phyloP scores from a whole-genome alignment of 2,113 vertebrate species.

The Paramormyrops kingsleyae region DNA sequence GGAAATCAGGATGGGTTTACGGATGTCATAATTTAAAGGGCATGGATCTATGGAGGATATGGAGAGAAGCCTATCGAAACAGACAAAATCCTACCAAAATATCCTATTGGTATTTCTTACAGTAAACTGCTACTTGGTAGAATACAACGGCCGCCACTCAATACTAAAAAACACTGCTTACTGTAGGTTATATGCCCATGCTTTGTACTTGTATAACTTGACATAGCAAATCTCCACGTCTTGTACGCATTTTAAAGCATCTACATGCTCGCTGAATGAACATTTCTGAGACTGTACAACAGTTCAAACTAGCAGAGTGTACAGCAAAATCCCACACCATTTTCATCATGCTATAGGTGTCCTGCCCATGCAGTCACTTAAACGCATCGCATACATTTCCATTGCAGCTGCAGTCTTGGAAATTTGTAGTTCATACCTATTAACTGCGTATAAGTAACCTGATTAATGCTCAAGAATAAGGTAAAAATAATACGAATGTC shows the following conservation, averaged over 20 bases:
- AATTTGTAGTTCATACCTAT: background rate
- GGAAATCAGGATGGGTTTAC: background rate
- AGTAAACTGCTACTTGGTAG: background rate
- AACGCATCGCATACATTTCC: background rate
- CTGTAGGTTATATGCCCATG: background rate
- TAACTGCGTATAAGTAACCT: background rate
- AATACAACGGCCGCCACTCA: background rate
- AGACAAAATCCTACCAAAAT: background rate
- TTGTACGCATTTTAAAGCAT: background rate
- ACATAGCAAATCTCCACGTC: background rate
- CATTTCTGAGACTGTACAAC: background rate
- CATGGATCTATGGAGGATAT: background rate
- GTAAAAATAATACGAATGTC: background rate
- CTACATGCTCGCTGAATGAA: background rate
- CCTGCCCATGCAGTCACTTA: background rate
- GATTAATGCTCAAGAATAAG: background rate
- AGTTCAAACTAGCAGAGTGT: background rate
- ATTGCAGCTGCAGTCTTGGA: background rate
- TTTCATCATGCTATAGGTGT: background rate
- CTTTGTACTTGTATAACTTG: background rate
- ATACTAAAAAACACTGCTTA: background rate
- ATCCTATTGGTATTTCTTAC: background rate
- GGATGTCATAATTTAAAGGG: background rate
- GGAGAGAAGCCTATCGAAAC: background rate
- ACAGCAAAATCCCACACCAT: background rate